Evolutionary conservation across 1,140 invertebrate genomes (phyloP), one percentile per base, ranked within the genome.

Genomic region (Cydia strobilella): DNA sequence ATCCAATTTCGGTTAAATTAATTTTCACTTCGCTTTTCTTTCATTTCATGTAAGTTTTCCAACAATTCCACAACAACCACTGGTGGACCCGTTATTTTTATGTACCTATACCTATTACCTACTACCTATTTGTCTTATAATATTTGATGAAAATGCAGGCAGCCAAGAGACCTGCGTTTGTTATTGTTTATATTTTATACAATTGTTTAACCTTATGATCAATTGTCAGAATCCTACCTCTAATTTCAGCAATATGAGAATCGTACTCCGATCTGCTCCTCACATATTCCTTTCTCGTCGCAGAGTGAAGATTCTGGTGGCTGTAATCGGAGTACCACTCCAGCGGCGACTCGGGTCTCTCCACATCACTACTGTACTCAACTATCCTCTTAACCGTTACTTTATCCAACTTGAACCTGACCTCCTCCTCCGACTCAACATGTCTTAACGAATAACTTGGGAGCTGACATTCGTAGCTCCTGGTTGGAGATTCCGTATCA

Each of bases 161-260:
- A 45, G 42, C 13, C 35, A 13, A 45, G 12, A 45, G 1, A 15
- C 12, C 42, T 45, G 3, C 12, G 42, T 15, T 12, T 45, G 42
- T 45, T 45, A 4, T 45, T 42, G 12, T 42, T 42, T 42, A 12
- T 12, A 10, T 45, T 45, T 45, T 45, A 45, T 13, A 45, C 12
- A 45, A 3, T 45, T 45, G 42, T 12, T 4, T 45, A 45, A 45
- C 12, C n/a, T 1, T 59, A 23, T 59, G 51, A 59, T 7, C 5
- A 39, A 69, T 39, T 10, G n/a, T 39, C 31, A 35, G 42, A 9
- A 13, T 35, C 93, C 90, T 95, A 97, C 97, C 97, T 97, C 96
- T 95, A 83, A 97, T 97, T 91, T 96, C 94, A 76, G 95, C 95
- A 87, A 98, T 98, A 91, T 97, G 97, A n/a, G 96, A 95, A 88